Conservation (phyloP, 2,113 vertebrate species). For the Chamaea fasciata region DNA sequence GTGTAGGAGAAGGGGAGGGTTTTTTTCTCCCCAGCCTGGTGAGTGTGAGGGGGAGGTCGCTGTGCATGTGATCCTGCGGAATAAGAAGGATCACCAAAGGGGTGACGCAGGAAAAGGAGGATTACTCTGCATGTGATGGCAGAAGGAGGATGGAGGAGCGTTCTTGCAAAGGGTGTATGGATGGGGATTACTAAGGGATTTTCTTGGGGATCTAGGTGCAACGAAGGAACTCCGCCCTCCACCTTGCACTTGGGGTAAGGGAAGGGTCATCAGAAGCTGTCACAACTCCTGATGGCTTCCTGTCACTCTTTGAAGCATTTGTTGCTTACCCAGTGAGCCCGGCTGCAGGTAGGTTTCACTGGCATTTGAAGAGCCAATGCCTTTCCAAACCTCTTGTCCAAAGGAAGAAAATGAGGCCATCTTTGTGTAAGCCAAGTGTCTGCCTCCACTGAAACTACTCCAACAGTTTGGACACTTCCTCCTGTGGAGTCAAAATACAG, state of each 20-base stretch:
- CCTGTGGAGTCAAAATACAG: neutral
- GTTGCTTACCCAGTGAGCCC: neutral
- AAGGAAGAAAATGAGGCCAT: neutral
- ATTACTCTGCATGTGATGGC: conserved; percentile 41
- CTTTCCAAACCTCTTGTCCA: neutral
- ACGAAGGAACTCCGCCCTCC: neutral
- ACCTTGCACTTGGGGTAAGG: neutral
- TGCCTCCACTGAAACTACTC: neutral
- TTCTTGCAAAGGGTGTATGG: neutral
- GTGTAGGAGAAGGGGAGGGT: neutral
- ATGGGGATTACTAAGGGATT: conserved; percentile 12
- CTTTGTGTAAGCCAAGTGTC: neutral
- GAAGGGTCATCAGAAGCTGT: neutral
- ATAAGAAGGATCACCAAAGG: conserved; percentile 27
- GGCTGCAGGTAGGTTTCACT: neutral
- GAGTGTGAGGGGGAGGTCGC: neutral
- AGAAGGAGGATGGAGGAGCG: neutral
- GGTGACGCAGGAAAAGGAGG: conserved; percentile 18
- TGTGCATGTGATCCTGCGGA: neutral
- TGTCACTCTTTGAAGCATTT: neutral
- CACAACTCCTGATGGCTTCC: neutral
- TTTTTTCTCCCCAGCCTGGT: neutral
- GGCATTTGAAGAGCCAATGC: neutral
- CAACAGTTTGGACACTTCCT: neutral
- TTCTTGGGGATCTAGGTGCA: neutral